These are phyloP conservation scores for Atherix ibis DNA, from an alignment of 2,888 invertebrate species.

Conservation along the genomic window DNA sequence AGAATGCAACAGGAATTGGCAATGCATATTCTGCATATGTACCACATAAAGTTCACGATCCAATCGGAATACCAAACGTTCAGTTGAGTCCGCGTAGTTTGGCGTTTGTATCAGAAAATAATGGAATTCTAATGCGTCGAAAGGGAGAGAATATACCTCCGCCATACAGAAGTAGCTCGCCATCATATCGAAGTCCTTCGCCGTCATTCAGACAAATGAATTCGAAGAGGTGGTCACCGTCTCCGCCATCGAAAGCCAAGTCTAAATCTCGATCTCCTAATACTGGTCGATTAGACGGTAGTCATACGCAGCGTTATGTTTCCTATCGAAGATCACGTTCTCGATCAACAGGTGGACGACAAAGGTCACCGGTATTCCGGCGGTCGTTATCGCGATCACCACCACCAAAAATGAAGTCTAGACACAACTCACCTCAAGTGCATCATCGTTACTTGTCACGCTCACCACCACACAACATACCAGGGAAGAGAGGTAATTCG, in stretches of 20 bases:
- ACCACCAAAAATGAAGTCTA: slow-evolving; percentile 1
- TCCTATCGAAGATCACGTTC: slow-evolving; percentile 1
- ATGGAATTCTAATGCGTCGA: slow-evolving; percentile 12
- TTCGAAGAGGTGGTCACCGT: slow-evolving; percentile 3
- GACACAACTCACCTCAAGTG: slow-evolving; percentile 5
- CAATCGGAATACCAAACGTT: slow-evolving; percentile 7
- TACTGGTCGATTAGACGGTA: no score
- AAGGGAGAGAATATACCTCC: slow-evolving; percentile 10
- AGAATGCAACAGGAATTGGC: background rate
- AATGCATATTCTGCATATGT: slow-evolving; percentile 7
- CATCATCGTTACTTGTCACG: slow-evolving; percentile 7
- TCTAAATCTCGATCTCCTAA: slow-evolving; percentile 1
- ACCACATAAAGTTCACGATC: slow-evolving; percentile 5
- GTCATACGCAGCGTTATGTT: no score
- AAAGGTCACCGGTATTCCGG: slow-evolving; percentile 5
- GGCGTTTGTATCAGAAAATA: slow-evolving; percentile 15
- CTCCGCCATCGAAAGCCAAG: slow-evolving; percentile 4
- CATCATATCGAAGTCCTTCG: slow-evolving; percentile 4
- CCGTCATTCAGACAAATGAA: background rate
- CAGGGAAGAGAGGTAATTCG: slow-evolving; percentile 5
- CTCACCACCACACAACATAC: slow-evolving; percentile 4
- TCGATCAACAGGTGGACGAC: slow-evolving; percentile 4
- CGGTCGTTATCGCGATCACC: slow-evolving; percentile 10
- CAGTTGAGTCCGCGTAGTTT: slow-evolving; percentile 14
- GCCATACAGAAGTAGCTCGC: slow-evolving; percentile 7